Evolutionary conservation across 2,797 vertebrate species (phyloP).

Genomic region (Cygnus olor): DNA sequence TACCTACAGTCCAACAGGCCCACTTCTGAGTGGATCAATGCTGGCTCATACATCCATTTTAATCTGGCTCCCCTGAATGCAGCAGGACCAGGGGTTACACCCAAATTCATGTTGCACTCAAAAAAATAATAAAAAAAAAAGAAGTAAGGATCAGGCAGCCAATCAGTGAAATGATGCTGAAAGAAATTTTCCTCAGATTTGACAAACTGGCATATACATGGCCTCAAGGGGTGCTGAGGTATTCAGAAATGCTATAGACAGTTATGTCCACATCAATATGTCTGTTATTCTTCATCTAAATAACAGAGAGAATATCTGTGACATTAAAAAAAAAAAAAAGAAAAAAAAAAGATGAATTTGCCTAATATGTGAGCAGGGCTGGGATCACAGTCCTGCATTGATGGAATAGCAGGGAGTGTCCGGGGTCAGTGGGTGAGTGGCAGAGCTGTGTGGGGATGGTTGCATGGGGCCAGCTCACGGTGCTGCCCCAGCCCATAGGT

Average conservation of each 20-base stretch:
- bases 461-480: fast-evolving
- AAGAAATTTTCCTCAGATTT: neutral
- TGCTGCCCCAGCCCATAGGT: too few species aligned
- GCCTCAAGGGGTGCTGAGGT: neutral
- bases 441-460: neutral
- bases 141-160: neutral
- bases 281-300: neutral
- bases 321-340: too few species aligned
- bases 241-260: neutral
- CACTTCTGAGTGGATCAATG: fast-evolving
- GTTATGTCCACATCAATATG: neutral
- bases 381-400: neutral
- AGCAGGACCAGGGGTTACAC: neutral
- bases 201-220: neutral
- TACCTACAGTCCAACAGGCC: neutral
- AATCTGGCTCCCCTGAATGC: neutral
- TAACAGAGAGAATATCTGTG: neutral
- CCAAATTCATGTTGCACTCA: neutral
- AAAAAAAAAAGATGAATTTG: neutral
- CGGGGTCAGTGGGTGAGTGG: neutral
- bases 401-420: neutral
- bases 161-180: neutral
- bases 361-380: neutral
- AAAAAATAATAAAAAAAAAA: neutral
- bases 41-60: neutral